Percentiles rank a stretch among this genome's conserved stretches.
phyloP scores from a whole-genome alignment of 2,888 invertebrate species.

The Coenonympha glycerion region DNA sequence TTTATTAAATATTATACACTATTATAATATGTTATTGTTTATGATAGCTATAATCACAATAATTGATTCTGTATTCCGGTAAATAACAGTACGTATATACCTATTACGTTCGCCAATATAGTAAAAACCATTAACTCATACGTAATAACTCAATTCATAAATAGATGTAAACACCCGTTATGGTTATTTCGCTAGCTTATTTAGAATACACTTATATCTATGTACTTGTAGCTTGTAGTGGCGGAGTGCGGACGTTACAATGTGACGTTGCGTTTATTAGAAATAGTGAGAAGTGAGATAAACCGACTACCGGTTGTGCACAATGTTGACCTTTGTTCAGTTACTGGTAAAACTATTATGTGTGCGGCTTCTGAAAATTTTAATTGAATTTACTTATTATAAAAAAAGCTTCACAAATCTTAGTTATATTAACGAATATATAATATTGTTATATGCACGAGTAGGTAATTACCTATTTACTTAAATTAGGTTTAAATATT shows the following conservation, averaged over 20 bases:
- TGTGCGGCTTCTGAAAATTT: constrained; percentile 15
- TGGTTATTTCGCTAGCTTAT: constrained; percentile 11
- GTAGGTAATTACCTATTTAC: no score
- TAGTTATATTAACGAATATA: no score
- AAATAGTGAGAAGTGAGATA: constrained; percentile 60
- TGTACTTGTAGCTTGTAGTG: no score
- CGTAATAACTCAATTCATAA: constrained; percentile 11
- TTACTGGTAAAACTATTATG: constrained; percentile 32
- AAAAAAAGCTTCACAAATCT: no score
- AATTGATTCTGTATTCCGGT: no score
- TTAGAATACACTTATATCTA: constrained; percentile 19
- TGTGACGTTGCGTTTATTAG: constrained; percentile 56
- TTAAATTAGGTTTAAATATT: no score
- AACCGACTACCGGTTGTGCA: constrained; percentile 55
- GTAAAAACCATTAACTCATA: background rate
- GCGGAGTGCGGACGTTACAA: constrained; percentile 41
- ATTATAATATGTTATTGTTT: no score
- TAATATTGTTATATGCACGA: no score
- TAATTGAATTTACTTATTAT: constrained; percentile 6
- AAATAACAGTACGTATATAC: background rate
- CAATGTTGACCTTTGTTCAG: constrained; percentile 56
- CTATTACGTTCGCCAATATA: no score
- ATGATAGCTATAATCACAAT: no score
- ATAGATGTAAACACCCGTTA: constrained; percentile 11
- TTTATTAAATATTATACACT: background rate